Evolutionary conservation across 2,113 vertebrate species (phyloP).

Genomic region (Oncorhynchus gorbuscha): DNA sequence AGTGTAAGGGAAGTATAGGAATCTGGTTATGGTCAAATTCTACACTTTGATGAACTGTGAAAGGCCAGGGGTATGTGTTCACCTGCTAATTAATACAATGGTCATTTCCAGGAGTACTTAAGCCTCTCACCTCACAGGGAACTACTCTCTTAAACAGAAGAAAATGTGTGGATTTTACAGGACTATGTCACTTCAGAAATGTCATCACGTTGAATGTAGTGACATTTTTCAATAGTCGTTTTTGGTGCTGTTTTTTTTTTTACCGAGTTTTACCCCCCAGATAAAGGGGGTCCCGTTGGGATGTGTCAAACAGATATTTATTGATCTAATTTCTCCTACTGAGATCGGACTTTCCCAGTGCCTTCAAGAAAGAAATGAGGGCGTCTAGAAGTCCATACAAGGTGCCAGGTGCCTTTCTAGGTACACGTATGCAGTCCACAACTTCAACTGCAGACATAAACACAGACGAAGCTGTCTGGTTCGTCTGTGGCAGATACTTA

Average conservation of each 20-base stretch:
- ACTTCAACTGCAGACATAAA: not conserved
- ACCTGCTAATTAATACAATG: constrained; percentile 1
- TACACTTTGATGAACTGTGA: constrained; percentile 11
- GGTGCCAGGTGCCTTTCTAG: not conserved
- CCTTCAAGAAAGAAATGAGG: not conserved
- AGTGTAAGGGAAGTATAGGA: not conserved
- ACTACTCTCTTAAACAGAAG: constrained; percentile 1
- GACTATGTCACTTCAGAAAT: not conserved
- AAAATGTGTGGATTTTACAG: not conserved
- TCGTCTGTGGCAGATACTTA: constrained; percentile 7
- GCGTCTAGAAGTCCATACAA: not conserved
- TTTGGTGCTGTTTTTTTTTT: too few species aligned
- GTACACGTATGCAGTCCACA: not conserved
- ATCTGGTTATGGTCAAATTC: constrained; percentile 10
- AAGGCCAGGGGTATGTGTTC: not conserved
- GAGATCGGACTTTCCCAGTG: not conserved
- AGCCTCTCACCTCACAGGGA: not conserved
- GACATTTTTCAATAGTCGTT: too few species aligned
- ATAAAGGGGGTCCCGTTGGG: too few species aligned
- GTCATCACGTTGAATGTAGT: not conserved
- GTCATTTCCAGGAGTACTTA: constrained; percentile 1
- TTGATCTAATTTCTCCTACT: not conserved
- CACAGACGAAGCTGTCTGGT: not conserved
- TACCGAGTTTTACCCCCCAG: too few species aligned
- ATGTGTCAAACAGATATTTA: too few species aligned